A percentile compares a stretch with the other conserved stretches of the same genome.
Conservation (phyloP, 2,113 vertebrate species). For the Orientallactaga bullata region DNA sequence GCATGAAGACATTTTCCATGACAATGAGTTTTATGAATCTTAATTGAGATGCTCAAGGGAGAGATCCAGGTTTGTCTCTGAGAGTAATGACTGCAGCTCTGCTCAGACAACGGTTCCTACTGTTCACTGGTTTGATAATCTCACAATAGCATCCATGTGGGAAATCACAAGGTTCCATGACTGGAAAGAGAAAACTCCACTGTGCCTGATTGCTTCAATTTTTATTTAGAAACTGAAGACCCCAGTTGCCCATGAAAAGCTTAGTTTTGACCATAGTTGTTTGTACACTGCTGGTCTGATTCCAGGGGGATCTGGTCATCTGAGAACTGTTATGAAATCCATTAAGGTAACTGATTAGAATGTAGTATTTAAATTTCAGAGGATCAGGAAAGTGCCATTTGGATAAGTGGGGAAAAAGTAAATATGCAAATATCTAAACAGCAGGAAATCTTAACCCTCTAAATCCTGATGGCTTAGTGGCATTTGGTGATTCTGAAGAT, state of each 20-base stretch:
- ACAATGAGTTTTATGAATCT: constrained; percentile 27
- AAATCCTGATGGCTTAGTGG: constrained; percentile 36
- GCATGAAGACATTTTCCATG: constrained; percentile 27
- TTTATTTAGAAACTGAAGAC: constrained; percentile 60
- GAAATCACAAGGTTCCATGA: constrained; percentile 34
- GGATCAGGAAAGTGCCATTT: constrained; percentile 54
- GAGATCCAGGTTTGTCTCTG: constrained; percentile 1
- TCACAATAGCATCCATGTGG: not conserved
- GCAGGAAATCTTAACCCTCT: constrained; percentile 52
- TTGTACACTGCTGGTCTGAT: not conserved
- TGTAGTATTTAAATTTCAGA: constrained; percentile 62
- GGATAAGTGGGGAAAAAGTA: constrained; percentile 26
- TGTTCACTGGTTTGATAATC: not conserved
- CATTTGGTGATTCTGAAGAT: constrained; percentile 35
- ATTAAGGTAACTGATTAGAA: constrained; percentile 32
- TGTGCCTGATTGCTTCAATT: constrained; percentile 44
- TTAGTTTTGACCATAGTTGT: constrained; percentile 60
- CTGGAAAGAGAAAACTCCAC: constrained; percentile 46
- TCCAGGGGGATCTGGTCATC: not conserved
- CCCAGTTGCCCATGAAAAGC: constrained; percentile 39
- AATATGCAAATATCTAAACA: constrained; percentile 41
- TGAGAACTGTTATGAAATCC: constrained; percentile 1
- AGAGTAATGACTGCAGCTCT: not conserved
- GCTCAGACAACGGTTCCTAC: not conserved
- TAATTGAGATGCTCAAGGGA: not conserved